A percentile compares a stretch with the other conserved stretches of the same genome.
These are phyloP conservation scores for Zoroaster sp. DNA, from an alignment of 53 echinoderm and acorn worm species.

Conservation along the genomic window DNA sequence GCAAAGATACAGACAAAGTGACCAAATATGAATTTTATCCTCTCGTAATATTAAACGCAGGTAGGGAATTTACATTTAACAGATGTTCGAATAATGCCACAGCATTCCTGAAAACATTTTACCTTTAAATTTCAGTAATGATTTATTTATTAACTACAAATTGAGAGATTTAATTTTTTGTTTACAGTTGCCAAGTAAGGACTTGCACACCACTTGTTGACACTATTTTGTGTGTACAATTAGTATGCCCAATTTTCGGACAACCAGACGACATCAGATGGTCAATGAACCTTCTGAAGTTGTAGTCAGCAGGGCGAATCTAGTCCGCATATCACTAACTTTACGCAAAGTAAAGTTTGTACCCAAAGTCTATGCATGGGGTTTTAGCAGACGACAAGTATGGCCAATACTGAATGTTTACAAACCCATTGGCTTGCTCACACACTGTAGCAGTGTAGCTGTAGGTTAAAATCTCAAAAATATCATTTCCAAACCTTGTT, in stretches of 20 bases:
- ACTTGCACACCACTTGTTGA: neutral
- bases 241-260: neutral
- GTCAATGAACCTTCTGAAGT: too few species aligned
- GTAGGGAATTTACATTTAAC: neutral
- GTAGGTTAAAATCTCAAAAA: too few species aligned
- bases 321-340: too few species aligned
- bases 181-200: constrained; percentile 50
- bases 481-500: too few species aligned
- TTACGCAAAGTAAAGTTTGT: too few species aligned
- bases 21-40: neutral
- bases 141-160: neutral
- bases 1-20: neutral
- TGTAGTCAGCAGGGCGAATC: too few species aligned
- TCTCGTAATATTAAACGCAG: neutral
- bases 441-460: too few species aligned
- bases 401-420: too few species aligned
- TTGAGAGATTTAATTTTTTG: neutral
- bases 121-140: neutral
- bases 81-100: neutral
- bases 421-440: too few species aligned
- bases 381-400: too few species aligned
- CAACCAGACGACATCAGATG: neutral
- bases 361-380: too few species aligned
- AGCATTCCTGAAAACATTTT: neutral
- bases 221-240: neutral